Conservation (phyloP, 2,888 invertebrate genomes). For the Trachelus tabidus region DNA sequence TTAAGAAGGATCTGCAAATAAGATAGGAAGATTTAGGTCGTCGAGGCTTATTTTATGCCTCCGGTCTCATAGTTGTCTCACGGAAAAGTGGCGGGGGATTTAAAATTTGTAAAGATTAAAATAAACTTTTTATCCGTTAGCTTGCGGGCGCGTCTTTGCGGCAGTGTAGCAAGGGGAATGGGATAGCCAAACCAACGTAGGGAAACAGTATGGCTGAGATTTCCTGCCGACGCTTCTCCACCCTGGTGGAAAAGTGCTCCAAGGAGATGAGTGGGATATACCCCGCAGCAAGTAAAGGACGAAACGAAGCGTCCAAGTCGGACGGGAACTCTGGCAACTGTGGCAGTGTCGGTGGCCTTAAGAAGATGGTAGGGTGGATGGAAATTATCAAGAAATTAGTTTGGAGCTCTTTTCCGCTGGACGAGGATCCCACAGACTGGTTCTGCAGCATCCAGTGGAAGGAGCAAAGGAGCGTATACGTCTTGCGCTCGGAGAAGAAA, state of each 20-base stretch:
- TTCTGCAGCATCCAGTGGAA: background rate
- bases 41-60: constrained; percentile 28
- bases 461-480: background rate
- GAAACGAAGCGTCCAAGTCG: constrained; percentile 2
- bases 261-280: constrained; percentile 3
- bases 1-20: background rate
- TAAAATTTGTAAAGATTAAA: constrained; percentile 61
- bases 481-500: background rate
- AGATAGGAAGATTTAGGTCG: constrained; percentile 4
- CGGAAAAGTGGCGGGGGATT: constrained; percentile 46
- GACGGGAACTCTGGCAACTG: background rate
- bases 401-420: constrained; percentile 29
- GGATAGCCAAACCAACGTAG: background rate
- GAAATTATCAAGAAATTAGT: constrained; percentile 52
- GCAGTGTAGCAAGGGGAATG: background rate
- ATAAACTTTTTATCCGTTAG: constrained; percentile 59
- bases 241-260: constrained; percentile 14
- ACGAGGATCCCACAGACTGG: constrained; percentile 23
- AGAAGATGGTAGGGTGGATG: constrained; percentile 32
- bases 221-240: constrained; percentile 18
- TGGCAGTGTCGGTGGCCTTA: constrained; percentile 6
- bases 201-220: constrained; percentile 5
- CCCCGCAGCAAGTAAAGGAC: constrained; percentile 8
- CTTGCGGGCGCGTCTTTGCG: constrained; percentile 26
- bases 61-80: constrained; percentile 28